Evolutionary conservation across 1,140 invertebrate species (phyloP).

Genomic region (Penaeus vannamei): DNA sequence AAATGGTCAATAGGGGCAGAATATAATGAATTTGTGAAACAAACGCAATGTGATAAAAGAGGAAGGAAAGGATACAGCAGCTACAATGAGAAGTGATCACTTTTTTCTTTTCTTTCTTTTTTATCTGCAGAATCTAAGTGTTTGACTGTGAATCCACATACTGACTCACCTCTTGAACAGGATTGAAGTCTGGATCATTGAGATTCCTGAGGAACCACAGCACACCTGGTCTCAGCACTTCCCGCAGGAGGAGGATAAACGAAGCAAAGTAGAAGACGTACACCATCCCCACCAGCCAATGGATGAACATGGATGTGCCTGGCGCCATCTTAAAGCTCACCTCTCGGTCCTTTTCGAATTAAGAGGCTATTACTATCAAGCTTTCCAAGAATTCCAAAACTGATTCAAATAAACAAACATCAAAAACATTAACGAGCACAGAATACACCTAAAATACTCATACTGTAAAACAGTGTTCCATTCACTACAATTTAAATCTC

Average conservation of each 20-base stretch:
- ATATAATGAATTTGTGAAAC: no score
- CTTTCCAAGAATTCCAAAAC: background rate
- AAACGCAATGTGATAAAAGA: no score
- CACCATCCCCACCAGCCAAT: conserved; percentile 99
- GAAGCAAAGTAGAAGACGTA: conserved; percentile 99
- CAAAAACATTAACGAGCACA: background rate
- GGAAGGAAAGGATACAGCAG: no score
- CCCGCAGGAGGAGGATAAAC: conserved; percentile 92
- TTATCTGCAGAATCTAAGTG: no score
- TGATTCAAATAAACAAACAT: background rate
- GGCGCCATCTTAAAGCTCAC: conserved; percentile 90
- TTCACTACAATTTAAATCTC: no score
- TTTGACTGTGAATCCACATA: no score
- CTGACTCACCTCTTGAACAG: conserved; percentile 85
- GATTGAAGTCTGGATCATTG: conserved; percentile 99
- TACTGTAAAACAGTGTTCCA: background rate
- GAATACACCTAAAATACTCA: background rate
- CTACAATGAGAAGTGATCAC: no score
- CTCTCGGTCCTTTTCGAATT: conserved; percentile 77
- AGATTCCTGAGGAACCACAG: conserved; percentile 97
- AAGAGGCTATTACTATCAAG: background rate
- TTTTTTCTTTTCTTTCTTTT: no score
- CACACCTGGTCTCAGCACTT: conserved; percentile 95
- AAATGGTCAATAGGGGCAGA: no score
- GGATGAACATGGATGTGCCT: conserved; percentile 97